Evolutionary conservation across 2,113 vertebrate genomes (phyloP), one percentile per base, ranked within the genome.

Genomic region (Orycteropus afer): DNA sequence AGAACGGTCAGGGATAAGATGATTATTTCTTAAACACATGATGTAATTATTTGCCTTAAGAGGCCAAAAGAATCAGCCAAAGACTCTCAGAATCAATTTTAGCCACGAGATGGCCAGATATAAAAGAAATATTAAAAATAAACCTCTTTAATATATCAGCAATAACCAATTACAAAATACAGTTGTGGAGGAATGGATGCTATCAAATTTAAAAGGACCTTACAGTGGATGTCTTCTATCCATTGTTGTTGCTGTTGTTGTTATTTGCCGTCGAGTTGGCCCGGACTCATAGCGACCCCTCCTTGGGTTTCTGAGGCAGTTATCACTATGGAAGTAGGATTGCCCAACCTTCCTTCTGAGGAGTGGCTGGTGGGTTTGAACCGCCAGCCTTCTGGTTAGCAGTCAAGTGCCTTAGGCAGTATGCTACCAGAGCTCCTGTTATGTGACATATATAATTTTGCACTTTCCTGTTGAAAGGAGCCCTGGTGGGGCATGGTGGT

Each of bases 1-100:
- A 29, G 53, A 89, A 74, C 59, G 77, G 3, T 74, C 37, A 37
- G 37, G 45, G 20, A 74, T 92, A 80, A 79, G 57, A 40, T 94
- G 34, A 81, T 91, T 86, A 42, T 85, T 96, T 95, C 12, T 86
- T 49, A 94, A 85, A 57, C 5, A 74, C 63, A 57, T 61, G 18
- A 77, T 67, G 25, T 69, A 59, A 78, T 93, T 77, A 76, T 76
- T 77, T 65, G 7, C 32, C 20, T 74, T 45, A 90, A 69, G 53
- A 83, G 85, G 73, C 71, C 29, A 59, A 93, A 89, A 65, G n/a
- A 59, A 57, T 88, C 25, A 51, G 57, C 29, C 34, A 53, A 94
- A 88, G 25, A 71, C 79, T 87, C 78, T 67, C 18, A 37, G 86
- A 93, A 57, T 82, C 37, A 95, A 0, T 71, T 49, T 40, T 59